Conservation (phyloP, 2,797 vertebrate genomes). For the Chelonia mydas region DNA sequence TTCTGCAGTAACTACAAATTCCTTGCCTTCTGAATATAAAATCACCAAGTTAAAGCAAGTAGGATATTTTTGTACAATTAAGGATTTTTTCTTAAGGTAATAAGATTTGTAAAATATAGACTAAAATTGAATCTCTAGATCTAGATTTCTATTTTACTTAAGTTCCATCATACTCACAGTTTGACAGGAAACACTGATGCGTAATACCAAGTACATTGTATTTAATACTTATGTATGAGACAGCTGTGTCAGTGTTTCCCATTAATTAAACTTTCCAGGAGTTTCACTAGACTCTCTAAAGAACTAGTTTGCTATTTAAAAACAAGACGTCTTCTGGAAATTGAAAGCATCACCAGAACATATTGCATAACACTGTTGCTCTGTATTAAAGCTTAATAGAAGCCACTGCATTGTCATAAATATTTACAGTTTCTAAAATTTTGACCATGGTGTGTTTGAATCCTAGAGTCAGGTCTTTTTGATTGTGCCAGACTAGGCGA, state of each 20-base stretch:
- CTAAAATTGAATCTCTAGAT: not conserved
- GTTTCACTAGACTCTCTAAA: not conserved
- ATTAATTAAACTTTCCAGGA: not conserved
- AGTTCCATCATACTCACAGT: fast-evolving
- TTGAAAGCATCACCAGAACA: not conserved
- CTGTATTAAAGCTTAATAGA: fast-evolving
- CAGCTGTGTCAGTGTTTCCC: not conserved
- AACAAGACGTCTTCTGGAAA: not conserved
- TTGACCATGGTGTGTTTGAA: fast-evolving
- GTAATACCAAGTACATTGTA: not conserved
- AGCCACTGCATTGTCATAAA: not conserved
- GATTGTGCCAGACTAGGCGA: not conserved
- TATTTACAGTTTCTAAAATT: not conserved
- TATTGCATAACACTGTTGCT: not conserved
- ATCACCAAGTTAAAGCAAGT: not conserved
- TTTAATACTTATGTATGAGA: not conserved
- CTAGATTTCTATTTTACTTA: not conserved
- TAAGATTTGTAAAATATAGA: not conserved
- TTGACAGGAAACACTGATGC: not conserved
- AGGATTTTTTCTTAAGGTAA: not conserved
- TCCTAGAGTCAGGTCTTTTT: not conserved
- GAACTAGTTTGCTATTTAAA: not conserved
- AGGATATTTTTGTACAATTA: fast-evolving
- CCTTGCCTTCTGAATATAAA: conserved; percentile 16
- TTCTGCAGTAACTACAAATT: not conserved